These are phyloP conservation scores for Urechis unicinctus DNA, from an alignment of 2,888 invertebrate genomes.

Conservation along the genomic window DNA sequence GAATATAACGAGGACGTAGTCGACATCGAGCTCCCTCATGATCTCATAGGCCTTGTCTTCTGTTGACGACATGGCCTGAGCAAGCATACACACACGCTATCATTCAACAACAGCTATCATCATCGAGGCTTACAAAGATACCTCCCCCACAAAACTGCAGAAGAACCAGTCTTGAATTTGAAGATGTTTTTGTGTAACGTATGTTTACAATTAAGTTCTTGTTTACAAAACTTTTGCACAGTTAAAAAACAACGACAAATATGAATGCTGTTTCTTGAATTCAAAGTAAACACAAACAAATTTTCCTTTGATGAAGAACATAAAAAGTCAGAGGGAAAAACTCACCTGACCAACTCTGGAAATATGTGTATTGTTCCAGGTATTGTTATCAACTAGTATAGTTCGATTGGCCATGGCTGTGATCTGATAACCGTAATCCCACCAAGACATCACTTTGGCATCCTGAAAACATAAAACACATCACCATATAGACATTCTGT, in stretches of 20 bases:
- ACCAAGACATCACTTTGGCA: constrained; percentile 91
- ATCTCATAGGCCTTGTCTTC: constrained; percentile 97
- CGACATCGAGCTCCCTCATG: constrained; percentile 93
- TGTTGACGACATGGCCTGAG: constrained; percentile 85
- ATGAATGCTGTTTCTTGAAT: too few relatives aligned
- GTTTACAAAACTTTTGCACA: not conserved
- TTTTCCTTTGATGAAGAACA: too few relatives aligned
- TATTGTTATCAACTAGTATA: constrained; percentile 96
- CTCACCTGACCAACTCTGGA: constrained; percentile 82
- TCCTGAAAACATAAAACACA: constrained; percentile 14
- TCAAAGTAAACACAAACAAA: too few relatives aligned
- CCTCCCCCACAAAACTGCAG: not conserved
- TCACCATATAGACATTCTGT: too few relatives aligned
- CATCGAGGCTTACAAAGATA: not conserved
- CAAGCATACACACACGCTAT: not conserved
- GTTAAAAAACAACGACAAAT: too few relatives aligned
- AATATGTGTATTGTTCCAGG: constrained; percentile 99
- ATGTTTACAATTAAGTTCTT: not conserved
- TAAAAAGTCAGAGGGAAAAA: too few relatives aligned
- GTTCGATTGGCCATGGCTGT: constrained; percentile 99
- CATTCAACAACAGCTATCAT: not conserved
- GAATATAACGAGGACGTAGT: constrained; percentile 96
- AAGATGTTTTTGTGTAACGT: too few relatives aligned
- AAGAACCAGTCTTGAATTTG: not conserved
- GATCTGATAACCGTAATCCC: constrained; percentile 97